These are phyloP conservation scores for Acanthurus leucopareius DNA, from an alignment of 2,797 vertebrate genomes.

Conservation along the genomic window DNA sequence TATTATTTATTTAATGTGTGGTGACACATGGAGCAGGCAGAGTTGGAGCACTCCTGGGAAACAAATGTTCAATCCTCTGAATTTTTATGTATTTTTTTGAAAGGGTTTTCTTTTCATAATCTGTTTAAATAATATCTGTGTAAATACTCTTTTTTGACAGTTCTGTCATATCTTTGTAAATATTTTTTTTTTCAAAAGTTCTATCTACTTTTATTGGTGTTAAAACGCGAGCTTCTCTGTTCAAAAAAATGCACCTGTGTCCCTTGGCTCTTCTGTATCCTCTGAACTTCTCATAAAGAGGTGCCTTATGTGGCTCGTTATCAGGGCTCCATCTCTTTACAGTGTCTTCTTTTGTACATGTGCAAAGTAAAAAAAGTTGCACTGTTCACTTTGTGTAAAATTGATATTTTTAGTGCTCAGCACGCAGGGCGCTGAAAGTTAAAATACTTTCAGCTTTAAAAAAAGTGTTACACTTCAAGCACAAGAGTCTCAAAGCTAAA, in stretches of 20 bases:
- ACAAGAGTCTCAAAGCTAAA: slow-evolving; percentile 42
- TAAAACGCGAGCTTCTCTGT: slow-evolving; percentile 46
- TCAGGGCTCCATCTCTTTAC: slow-evolving; percentile 26
- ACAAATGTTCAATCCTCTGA: slow-evolving; percentile 32
- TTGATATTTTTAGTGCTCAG: slow-evolving; percentile 40
- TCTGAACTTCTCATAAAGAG: slow-evolving; percentile 50
- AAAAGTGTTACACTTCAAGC: slow-evolving; percentile 35
- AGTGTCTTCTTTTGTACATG: slow-evolving; percentile 34
- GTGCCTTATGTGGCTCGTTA: slow-evolving; percentile 41
- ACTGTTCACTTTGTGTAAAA: slow-evolving; percentile 31
- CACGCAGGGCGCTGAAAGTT: slow-evolving; percentile 19
- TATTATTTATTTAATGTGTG: slow-evolving; percentile 18
- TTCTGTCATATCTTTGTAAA: slow-evolving; percentile 50
- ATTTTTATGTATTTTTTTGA: slow-evolving; percentile 39
- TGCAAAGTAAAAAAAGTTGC: slow-evolving; percentile 39
- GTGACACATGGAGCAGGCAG: slow-evolving; percentile 18
- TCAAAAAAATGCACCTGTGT: slow-evolving; percentile 44
- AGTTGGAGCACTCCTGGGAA: slow-evolving; percentile 21
- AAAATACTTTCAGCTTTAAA: slow-evolving; percentile 49
- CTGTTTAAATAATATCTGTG: slow-evolving; percentile 42
- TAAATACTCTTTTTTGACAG: slow-evolving; percentile 45
- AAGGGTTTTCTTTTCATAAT: slow-evolving; percentile 44
- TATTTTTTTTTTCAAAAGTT: slow-evolving; percentile 40
- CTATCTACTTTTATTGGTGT: slow-evolving; percentile 56
- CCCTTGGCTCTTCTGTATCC: slow-evolving; percentile 41